Conservation (phyloP, 2,113 vertebrate genomes). For the Microcebus griseorufus region DNA sequence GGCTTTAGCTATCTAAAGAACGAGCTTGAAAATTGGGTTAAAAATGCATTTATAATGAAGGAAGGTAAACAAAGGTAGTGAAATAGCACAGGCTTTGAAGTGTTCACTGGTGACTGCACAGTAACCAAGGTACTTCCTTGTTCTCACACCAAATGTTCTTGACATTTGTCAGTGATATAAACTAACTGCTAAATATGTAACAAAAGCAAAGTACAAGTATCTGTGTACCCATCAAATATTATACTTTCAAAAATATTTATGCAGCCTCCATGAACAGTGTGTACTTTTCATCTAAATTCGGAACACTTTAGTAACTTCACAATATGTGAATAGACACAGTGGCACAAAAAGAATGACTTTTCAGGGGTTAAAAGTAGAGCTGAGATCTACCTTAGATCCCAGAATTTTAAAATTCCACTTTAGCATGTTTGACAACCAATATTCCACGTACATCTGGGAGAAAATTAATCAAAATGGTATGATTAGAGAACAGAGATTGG, state of each 20-base stretch:
- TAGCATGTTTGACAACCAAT: neutral
- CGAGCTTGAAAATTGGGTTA: neutral
- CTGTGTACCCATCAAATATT: conserved; percentile 44
- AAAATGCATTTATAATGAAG: conserved; percentile 24
- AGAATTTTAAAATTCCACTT: conserved; percentile 7
- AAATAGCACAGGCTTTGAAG: neutral
- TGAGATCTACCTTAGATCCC: neutral
- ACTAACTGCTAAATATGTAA: conserved; percentile 59
- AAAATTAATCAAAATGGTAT: neutral
- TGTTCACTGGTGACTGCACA: neutral
- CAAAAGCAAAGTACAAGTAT: conserved; percentile 46
- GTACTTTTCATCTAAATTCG: conserved; percentile 54
- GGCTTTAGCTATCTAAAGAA: neutral
- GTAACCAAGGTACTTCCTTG: conserved; percentile 46
- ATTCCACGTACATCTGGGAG: neutral
- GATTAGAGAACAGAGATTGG: neutral
- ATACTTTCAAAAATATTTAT: conserved; percentile 52
- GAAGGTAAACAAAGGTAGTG: conserved; percentile 5
- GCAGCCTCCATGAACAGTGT: conserved; percentile 41
- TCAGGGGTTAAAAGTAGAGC: neutral
- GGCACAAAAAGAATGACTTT: neutral
- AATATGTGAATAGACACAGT: conserved; percentile 13
- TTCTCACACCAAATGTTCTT: conserved; percentile 56
- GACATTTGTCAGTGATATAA: conserved; percentile 50
- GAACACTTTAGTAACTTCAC: conserved; percentile 38